A percentile compares a stretch with the other conserved stretches of the same genome.
These are phyloP conservation scores for Haemorhous mexicanus DNA, from an alignment of 2,113 vertebrate species.

Conservation along the genomic window DNA sequence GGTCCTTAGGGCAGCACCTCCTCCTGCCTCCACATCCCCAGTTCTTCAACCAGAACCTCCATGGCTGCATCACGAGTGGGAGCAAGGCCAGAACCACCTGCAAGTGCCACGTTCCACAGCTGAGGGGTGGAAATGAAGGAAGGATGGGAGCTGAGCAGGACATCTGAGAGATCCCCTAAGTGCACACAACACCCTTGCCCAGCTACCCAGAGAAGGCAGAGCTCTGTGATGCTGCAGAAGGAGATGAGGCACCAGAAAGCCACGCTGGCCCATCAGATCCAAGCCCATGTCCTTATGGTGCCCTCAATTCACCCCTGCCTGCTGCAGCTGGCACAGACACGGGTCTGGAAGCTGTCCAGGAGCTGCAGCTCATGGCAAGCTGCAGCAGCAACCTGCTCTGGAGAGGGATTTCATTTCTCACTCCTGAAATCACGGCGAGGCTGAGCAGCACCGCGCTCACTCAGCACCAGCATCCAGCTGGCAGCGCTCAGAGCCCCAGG, in stretches of 20 bases:
- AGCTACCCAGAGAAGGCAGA: background rate
- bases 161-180: background rate
- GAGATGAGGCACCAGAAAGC: background rate
- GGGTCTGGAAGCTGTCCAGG: background rate
- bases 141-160: background rate
- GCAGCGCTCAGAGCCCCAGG: rapidly evolving
- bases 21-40: background rate
- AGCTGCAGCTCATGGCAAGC: background rate
- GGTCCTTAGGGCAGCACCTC: background rate
- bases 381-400: background rate
- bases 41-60: background rate
- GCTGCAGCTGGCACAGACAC: background rate
- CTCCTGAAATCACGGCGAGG: rapidly evolving
- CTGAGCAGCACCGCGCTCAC: background rate
- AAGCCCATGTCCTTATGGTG: background rate
- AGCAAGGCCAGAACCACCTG: background rate
- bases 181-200: background rate
- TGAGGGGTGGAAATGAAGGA: background rate
- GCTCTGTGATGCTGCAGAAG: background rate
- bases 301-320: background rate
- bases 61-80: rapidly evolving
- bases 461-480: background rate
- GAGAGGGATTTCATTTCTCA: background rate
- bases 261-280: rapidly evolving
- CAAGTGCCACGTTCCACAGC: rapidly evolving